Percentiles rank a stretch among this genome's conserved stretches.
These are phyloP conservation scores for Brenthis hecate DNA, from an alignment of 2,888 invertebrate species.

Conservation along the genomic window DNA sequence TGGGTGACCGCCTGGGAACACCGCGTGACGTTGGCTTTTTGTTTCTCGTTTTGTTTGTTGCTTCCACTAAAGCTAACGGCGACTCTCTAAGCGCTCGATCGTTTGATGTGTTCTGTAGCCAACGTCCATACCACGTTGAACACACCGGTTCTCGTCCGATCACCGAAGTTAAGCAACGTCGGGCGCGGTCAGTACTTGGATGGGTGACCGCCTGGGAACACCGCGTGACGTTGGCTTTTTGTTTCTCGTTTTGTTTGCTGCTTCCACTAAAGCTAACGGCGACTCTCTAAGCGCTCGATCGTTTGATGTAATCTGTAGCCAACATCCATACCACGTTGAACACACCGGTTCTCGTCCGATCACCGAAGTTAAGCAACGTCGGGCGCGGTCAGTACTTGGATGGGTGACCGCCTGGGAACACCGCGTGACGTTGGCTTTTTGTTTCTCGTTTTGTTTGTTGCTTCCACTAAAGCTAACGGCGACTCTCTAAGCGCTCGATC, in stretches of 20 bases:
- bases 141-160: conserved; percentile 49
- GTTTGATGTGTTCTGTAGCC: background rate
- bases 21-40: conserved; percentile 41
- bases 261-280: background rate
- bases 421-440: conserved; percentile 43
- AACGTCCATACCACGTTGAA: conserved; percentile 44
- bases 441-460: background rate
- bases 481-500: no score
- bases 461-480: no score
- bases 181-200: conserved; percentile 55
- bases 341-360: conserved; percentile 43
- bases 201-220: conserved; percentile 64
- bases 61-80: no score
- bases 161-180: conserved; percentile 53
- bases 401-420: conserved; percentile 63
- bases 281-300: background rate
- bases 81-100: no score
- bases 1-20: conserved; percentile 65
- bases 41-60: background rate
- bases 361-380: conserved; percentile 54
- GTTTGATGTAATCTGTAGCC: no score
- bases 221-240: conserved; percentile 43
- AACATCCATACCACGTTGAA: no score
- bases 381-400: conserved; percentile 50
- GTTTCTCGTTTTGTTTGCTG: conserved; percentile 20